Evolutionary conservation across 2,797 vertebrate species (phyloP).

Genomic region (Chelon auratus): DNA sequence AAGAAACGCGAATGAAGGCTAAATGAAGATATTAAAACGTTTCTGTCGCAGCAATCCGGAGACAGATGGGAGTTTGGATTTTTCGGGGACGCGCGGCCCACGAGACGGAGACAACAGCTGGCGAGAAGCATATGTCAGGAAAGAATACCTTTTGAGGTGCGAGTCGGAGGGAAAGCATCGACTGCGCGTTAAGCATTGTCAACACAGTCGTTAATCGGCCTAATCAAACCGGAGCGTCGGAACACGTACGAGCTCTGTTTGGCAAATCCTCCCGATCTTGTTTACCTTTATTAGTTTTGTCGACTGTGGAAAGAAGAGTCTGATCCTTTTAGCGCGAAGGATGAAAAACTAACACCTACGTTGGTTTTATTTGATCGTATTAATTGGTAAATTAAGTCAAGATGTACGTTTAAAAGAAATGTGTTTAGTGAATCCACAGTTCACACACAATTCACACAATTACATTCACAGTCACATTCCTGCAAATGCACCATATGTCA

Average conservation of each 20-base stretch:
- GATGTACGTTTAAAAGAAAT: constrained; percentile 19
- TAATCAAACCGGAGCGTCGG: constrained; percentile 41
- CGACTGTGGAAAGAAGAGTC: constrained; percentile 5
- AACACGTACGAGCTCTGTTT: constrained; percentile 50
- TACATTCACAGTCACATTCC: too few species aligned
- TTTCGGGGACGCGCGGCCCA: constrained; percentile 57
- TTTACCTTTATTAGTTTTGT: constrained; percentile 58
- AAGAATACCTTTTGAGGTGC: constrained; percentile 34
- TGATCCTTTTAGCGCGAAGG: constrained; percentile 18
- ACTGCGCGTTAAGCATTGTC: constrained; percentile 43
- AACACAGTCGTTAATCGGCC: constrained; percentile 41
- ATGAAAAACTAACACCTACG: constrained; percentile 28
- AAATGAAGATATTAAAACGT: constrained; percentile 58
- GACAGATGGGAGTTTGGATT: constrained; percentile 53
- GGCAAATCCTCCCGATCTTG: constrained; percentile 46
- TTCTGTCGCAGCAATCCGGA: constrained; percentile 61
- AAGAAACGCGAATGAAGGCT: constrained; percentile 11
- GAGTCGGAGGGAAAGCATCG: constrained; percentile 26
- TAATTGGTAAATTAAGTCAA: constrained; percentile 19
- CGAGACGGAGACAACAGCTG: constrained; percentile 70
- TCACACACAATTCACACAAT: neutral
- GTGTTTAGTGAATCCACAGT: neutral
- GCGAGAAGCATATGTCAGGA: constrained; percentile 67
- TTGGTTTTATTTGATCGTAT: constrained; percentile 28
- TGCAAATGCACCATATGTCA: too few species aligned